Percentiles rank a stretch among this genome's conserved stretches.
Conservation (phyloP, 2,113 vertebrate species). For the Neolamprologus hecqui region DNA sequence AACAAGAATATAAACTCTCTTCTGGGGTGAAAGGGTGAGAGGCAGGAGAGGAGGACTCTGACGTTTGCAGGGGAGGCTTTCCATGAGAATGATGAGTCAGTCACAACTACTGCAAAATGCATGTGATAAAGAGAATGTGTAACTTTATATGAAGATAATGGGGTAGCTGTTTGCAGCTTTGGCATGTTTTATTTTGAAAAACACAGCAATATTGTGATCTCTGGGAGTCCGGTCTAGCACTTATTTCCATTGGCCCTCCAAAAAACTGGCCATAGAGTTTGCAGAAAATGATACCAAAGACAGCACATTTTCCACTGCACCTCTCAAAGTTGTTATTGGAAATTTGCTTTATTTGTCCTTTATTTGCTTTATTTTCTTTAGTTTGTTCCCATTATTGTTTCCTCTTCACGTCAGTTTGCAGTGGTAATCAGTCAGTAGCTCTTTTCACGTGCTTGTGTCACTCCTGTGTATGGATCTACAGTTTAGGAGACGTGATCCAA, state of each 20-base stretch:
- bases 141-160: constrained; percentile 38
- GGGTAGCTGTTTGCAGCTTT: not conserved
- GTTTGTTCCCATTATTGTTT: not conserved
- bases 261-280: constrained; percentile 12
- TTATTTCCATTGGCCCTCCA: constrained; percentile 45
- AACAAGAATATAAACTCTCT: constrained; percentile 49
- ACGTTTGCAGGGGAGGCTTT: constrained; percentile 22
- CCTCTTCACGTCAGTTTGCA: not conserved
- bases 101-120: constrained; percentile 18
- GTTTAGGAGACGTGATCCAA: not conserved
- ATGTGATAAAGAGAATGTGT: constrained; percentile 34
- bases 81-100: constrained; percentile 45
- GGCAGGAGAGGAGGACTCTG: constrained; percentile 19
- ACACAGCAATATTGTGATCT: constrained; percentile 13
- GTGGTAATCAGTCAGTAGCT: not conserved
- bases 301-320: constrained; percentile 35
- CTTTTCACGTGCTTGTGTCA: not conserved
- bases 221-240: constrained; percentile 3
- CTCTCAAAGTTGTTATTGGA: not conserved
- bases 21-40: constrained; percentile 43
- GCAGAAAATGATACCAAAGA: constrained; percentile 38
- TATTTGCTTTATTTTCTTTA: not conserved
- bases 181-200: constrained; percentile 37
- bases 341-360: not conserved
- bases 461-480: not conserved